Conservation (phyloP, 2,797 vertebrate species). For the Danio tinwini region DNA sequence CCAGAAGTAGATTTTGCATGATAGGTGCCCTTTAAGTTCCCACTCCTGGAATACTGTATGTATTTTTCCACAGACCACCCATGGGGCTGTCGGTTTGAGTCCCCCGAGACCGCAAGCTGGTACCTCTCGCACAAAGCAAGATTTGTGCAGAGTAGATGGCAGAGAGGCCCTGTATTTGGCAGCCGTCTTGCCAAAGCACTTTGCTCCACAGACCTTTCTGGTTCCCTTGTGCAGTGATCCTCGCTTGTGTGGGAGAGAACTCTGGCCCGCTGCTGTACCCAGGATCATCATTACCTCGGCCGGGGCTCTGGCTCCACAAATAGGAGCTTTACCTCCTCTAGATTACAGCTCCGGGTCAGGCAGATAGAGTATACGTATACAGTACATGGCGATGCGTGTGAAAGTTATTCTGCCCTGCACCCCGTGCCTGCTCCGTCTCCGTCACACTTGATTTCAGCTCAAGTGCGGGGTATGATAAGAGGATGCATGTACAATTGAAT, state of each 20-base stretch:
- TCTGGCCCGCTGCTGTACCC: conserved; percentile 18
- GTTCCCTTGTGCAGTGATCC: conserved; percentile 33
- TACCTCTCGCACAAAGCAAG: conserved; percentile 42
- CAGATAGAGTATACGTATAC: conserved; percentile 14
- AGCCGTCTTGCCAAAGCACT: conserved; percentile 45
- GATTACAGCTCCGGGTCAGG: conserved; percentile 30
- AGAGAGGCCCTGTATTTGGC: conserved; percentile 34
- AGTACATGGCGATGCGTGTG: conserved; percentile 11
- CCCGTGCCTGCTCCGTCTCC: not conserved
- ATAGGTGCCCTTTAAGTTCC: not conserved
- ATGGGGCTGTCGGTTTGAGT: not conserved
- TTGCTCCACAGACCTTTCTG: conserved; percentile 36
- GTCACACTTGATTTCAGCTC: conserved; percentile 43
- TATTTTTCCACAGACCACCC: conserved; percentile 9
- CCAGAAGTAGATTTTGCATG: too few species aligned
- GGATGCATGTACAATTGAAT: conserved; percentile 33
- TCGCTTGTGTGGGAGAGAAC: conserved; percentile 40
- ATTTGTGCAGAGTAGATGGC: conserved; percentile 32
- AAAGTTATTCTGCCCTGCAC: conserved; percentile 28
- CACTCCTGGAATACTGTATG: not conserved
- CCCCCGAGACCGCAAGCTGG: not conserved
- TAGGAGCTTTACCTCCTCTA: conserved; percentile 4
- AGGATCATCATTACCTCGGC: conserved; percentile 32
- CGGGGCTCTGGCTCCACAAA: not conserved
- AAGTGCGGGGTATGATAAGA: conserved; percentile 36